A percentile compares a stretch with the other conserved stretches of the same genome.
phyloP scores from a whole-genome alignment of 2,113 vertebrate species.

The Nettapus auritus region DNA sequence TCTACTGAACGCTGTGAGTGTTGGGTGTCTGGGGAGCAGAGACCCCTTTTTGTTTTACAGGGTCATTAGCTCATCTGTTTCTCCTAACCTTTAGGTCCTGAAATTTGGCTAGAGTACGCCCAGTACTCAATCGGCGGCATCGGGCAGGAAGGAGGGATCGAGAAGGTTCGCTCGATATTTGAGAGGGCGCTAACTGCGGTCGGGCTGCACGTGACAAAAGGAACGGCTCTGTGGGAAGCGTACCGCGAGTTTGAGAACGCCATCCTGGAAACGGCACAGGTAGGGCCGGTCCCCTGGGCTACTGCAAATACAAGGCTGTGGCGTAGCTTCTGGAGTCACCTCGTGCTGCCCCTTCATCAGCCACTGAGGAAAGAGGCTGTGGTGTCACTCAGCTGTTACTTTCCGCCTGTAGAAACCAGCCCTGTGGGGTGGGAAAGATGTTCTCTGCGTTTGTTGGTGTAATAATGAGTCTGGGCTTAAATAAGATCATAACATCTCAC shows the following conservation, averaged over 20 bases:
- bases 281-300: constrained; percentile 28
- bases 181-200: constrained; percentile 91
- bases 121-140: constrained; percentile 97
- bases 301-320: not conserved
- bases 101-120: constrained; percentile 97
- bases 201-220: constrained; percentile 93
- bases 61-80: not conserved
- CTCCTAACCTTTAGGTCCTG: constrained; percentile 81
- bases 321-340: not conserved
- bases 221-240: constrained; percentile 91
- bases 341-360: not conserved
- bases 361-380: not conserved
- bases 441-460: not conserved
- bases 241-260: constrained; percentile 96
- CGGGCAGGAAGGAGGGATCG: constrained; percentile 90
- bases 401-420: not conserved
- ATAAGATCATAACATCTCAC: not conserved
- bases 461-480: not conserved
- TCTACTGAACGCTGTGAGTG: accelerated
- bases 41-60: not conserved
- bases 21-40: not conserved
- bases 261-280: constrained; percentile 91
- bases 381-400: accelerated
- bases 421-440: not conserved
- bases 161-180: constrained; percentile 88